A percentile compares a stretch with the other conserved stretches of the same genome.
These are phyloP conservation scores for Gadus chalcogrammus DNA, from an alignment of 2,113 vertebrate genomes.

Conservation along the genomic window DNA sequence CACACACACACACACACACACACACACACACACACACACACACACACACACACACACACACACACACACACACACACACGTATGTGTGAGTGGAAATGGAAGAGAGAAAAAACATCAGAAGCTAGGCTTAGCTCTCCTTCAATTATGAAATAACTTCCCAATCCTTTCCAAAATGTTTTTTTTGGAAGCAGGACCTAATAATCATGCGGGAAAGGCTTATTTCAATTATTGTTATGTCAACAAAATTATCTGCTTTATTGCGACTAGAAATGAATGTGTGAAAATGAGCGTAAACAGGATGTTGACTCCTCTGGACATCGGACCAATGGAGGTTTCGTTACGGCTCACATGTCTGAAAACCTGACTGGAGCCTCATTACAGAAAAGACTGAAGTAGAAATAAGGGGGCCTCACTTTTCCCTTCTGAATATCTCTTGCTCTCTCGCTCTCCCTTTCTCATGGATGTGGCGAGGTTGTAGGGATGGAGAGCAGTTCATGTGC, in stretches of 20 bases:
- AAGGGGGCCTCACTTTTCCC: too few species aligned
- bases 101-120: slow-evolving; percentile 38
- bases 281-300: slow-evolving; percentile 29
- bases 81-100: slow-evolving; percentile 24
- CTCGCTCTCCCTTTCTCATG: too few species aligned
- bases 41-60: too few species aligned
- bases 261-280: neutral
- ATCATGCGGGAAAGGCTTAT: slow-evolving; percentile 18
- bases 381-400: too few species aligned
- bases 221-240: slow-evolving; percentile 5
- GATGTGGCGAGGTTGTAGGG: too few species aligned
- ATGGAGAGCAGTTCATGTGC: too few species aligned
- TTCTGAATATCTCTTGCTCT: too few species aligned
- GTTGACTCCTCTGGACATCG: slow-evolving; percentile 19
- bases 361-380: neutral
- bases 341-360: slow-evolving; percentile 12
- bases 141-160: slow-evolving; percentile 31
- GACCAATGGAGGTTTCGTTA: neutral
- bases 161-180: slow-evolving; percentile 11
- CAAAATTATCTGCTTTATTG: neutral
- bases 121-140: slow-evolving; percentile 18
- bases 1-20: too few species aligned
- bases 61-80: too few species aligned
- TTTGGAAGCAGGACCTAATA: slow-evolving; percentile 13
- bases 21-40: too few species aligned